These are phyloP conservation scores for Pseudomyrmex concolor DNA, from an alignment of 1,140 invertebrate species.

Conservation along the genomic window DNA sequence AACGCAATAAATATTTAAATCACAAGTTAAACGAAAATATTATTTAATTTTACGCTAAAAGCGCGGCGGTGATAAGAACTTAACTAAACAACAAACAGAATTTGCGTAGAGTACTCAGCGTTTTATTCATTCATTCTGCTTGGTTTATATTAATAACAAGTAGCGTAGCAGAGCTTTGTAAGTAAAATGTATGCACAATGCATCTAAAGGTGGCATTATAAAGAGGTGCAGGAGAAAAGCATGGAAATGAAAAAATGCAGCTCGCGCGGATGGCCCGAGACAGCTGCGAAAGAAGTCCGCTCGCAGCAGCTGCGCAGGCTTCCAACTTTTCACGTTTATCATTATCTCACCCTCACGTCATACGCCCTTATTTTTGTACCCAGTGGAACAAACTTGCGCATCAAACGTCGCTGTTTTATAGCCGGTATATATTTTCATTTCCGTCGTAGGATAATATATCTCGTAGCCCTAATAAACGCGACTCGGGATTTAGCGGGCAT, in stretches of 20 bases:
- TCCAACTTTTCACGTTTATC: constrained; percentile 71
- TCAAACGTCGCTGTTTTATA: constrained; percentile 65
- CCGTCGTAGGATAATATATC: constrained; percentile 55
- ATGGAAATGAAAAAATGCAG: constrained; percentile 57
- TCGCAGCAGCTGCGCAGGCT: constrained; percentile 53
- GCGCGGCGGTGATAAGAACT: not conserved
- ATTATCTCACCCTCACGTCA: constrained; percentile 48
- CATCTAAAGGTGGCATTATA: constrained; percentile 23
- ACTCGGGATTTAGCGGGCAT: constrained; percentile 39
- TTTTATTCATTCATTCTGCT: too few relatives aligned
- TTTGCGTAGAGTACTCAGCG: not conserved
- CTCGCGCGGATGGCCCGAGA: constrained; percentile 35
- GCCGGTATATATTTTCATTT: constrained; percentile 38
- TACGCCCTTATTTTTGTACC: constrained; percentile 56
- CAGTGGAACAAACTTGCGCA: constrained; percentile 63
- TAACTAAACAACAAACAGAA: not conserved
- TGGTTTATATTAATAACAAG: constrained; percentile 49
- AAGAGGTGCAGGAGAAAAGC: not conserved
- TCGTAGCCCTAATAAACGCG: constrained; percentile 56
- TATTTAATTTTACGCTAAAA: too few relatives aligned
- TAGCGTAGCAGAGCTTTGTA: constrained; percentile 8
- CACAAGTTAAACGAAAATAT: too few relatives aligned
- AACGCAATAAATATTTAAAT: too few relatives aligned
- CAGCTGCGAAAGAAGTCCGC: constrained; percentile 59
- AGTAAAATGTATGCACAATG: constrained; percentile 40